phyloP scores from a whole-genome alignment of 2,888 invertebrate genomes.

The Notodonta dromedarius region DNA sequence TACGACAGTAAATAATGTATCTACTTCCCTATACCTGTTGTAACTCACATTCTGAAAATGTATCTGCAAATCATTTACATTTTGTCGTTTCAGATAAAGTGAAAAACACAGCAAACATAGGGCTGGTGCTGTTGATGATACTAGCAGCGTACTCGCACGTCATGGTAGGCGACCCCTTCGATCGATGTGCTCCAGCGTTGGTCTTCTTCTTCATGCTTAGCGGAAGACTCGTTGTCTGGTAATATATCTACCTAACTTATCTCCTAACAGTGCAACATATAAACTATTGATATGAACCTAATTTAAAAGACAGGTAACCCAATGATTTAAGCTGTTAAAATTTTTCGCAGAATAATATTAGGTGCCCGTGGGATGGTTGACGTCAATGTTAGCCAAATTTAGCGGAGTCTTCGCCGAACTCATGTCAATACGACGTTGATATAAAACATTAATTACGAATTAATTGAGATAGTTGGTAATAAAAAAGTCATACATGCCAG shows the following conservation, averaged over 20 bases:
- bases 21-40: no score
- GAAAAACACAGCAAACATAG: constrained; percentile 95
- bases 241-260: constrained; percentile 36
- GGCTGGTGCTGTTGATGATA: constrained; percentile 92
- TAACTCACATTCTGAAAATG: no score
- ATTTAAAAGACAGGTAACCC: background rate
- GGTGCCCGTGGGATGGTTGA: constrained; percentile 41
- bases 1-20: no score
- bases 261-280: background rate
- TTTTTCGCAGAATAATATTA: constrained; percentile 5
- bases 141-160: constrained; percentile 97
- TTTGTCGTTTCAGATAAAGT: constrained; percentile 88
- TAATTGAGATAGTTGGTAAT: constrained; percentile 9
- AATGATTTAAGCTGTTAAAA: background rate
- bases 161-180: constrained; percentile 96
- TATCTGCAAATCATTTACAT: no score
- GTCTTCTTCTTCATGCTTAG: constrained; percentile 97
- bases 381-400: constrained; percentile 35
- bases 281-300: background rate
- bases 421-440: constrained; percentile 20
- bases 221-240: constrained; percentile 94
- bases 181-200: constrained; percentile 94
- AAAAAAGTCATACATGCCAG: constrained; percentile 16
- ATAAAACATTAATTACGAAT: constrained; percentile 15
- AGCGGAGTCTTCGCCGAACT: constrained; percentile 20